These are phyloP conservation scores for Xenopus petersii DNA, from an alignment of 2,797 vertebrate genomes.

Conservation along the genomic window DNA sequence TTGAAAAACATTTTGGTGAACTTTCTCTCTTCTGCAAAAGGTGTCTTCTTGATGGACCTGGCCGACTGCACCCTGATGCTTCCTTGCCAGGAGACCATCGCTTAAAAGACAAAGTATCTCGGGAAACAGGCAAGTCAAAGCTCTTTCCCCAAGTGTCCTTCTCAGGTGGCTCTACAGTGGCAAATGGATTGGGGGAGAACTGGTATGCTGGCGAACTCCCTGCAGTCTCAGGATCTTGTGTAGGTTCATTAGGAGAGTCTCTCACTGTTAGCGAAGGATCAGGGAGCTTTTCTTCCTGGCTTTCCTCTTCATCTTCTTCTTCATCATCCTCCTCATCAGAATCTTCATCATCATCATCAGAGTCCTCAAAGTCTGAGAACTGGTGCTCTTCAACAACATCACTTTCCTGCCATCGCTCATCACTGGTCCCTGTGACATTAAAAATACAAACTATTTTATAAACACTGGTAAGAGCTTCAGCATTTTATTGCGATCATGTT, in stretches of 20 bases:
- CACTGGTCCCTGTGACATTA: slow-evolving; percentile 75
- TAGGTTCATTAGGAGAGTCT: slow-evolving; percentile 45
- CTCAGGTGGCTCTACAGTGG: slow-evolving; percentile 56
- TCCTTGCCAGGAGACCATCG: slow-evolving; percentile 76
- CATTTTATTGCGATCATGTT: too few species aligned
- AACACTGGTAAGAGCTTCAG: too few species aligned
- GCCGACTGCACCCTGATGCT: slow-evolving; percentile 67
- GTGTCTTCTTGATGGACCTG: slow-evolving; percentile 72
- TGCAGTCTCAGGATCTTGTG: slow-evolving; percentile 50
- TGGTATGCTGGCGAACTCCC: slow-evolving; percentile 59
- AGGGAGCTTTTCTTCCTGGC: slow-evolving; percentile 75
- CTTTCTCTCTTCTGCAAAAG: slow-evolving; percentile 71
- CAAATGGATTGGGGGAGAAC: slow-evolving; percentile 57
- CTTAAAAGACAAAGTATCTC: slow-evolving; percentile 68
- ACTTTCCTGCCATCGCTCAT: slow-evolving; percentile 78
- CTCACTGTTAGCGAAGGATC: slow-evolving; percentile 41
- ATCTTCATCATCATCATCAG: slow-evolving; percentile 81
- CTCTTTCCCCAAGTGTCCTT: slow-evolving; percentile 52
- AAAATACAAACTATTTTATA: neutral
- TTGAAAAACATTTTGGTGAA: slow-evolving; percentile 67
- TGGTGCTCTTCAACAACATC: slow-evolving; percentile 83
- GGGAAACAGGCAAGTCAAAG: slow-evolving; percentile 55
- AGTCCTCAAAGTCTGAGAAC: slow-evolving; percentile 91
- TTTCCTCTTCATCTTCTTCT: slow-evolving; percentile 70
- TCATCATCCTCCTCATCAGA: slow-evolving; percentile 80